Conservation (phyloP, 2,797 vertebrate species). For the Gadopsis bispinosus region DNA sequence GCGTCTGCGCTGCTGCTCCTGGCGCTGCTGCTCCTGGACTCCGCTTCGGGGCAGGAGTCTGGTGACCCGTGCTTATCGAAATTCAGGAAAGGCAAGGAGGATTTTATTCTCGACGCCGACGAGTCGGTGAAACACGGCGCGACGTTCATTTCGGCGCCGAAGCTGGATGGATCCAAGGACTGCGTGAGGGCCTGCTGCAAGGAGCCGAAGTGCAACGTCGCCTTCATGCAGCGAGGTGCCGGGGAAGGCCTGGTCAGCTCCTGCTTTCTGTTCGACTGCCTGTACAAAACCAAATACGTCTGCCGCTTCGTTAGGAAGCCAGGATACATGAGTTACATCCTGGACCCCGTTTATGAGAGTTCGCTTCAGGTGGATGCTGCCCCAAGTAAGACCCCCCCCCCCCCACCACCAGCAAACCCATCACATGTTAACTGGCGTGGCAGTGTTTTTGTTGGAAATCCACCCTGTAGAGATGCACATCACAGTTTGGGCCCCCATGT, state of each 20-base stretch:
- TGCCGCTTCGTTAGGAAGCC: slow-evolving; percentile 89
- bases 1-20: slow-evolving; percentile 62
- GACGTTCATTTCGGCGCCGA: slow-evolving; percentile 87
- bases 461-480: background rate
- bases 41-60: background rate
- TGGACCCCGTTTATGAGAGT: slow-evolving; percentile 81
- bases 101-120: slow-evolving; percentile 90
- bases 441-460: no score
- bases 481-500: background rate
- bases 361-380: slow-evolving; percentile 57
- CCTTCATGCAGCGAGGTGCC: slow-evolving; percentile 85
- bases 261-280: slow-evolving; percentile 93
- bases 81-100: slow-evolving; percentile 83
- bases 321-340: slow-evolving; percentile 89
- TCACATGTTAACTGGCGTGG: background rate
- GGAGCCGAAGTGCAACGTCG: slow-evolving; percentile 88
- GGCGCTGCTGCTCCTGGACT: background rate
- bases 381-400: slow-evolving; percentile 66
- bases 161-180: slow-evolving; percentile 75
- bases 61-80: slow-evolving; percentile 80
- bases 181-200: slow-evolving; percentile 91
- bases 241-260: slow-evolving; percentile 70
- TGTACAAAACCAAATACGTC: slow-evolving; percentile 91
- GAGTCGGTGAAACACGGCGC: slow-evolving; percentile 92
- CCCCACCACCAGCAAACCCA: background rate